Base-by-base conservation (phyloP, 2,888 invertebrate species). In the Cheilosia variabilis region DNA sequence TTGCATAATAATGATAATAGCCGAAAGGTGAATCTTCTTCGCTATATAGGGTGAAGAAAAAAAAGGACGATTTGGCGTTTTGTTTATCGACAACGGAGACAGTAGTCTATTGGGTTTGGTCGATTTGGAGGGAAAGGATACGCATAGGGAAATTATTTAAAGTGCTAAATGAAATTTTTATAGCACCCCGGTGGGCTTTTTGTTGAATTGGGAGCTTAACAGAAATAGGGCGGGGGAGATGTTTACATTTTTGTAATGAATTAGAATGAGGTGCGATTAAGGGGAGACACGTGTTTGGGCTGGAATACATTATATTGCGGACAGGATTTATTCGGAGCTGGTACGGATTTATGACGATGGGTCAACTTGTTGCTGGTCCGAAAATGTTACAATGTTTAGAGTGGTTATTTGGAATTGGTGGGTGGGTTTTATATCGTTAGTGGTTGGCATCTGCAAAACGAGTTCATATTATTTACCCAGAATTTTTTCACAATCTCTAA, bases 111-210 rank as follows among this genome's bases (percentile, higher is more conserved):
- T 53, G 57, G 22, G 76, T 41, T 31, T 41, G 45, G 31, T 45
- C 57, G 37, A 72, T 55, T 37, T 24, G 62, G 41, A 50, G 19
- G 60, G 17, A 68, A 65, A 47, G 45, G 62, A 4, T 24, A 41
- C 50, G 65, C 43, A 77, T 52, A 45, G 68, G 57, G 50, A 87
- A 87, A 77, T 76, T 77, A 88, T 77, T 87, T 82, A 72, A 87
- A 87, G 81, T 87, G 87, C 80, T 87, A 83, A 83, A 84, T 82
- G 73, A 71, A 55, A 71, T 57, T 71, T 75, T 57, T 57, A 75
- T 75, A 34, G 45, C 53, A 17, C 73, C 34, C 34, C 45, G 22
- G 43, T 62, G 50, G 65, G 47, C 13, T 71, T 47, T 63, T 41
- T 19, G 31, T 27, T 41, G 19, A 41, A 60, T 19, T 43, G 15